Percentiles rank a stretch among this genome's conserved stretches.
Conservation (phyloP, 2,888 invertebrate genomes). For the Sphecodes monilicornis region DNA sequence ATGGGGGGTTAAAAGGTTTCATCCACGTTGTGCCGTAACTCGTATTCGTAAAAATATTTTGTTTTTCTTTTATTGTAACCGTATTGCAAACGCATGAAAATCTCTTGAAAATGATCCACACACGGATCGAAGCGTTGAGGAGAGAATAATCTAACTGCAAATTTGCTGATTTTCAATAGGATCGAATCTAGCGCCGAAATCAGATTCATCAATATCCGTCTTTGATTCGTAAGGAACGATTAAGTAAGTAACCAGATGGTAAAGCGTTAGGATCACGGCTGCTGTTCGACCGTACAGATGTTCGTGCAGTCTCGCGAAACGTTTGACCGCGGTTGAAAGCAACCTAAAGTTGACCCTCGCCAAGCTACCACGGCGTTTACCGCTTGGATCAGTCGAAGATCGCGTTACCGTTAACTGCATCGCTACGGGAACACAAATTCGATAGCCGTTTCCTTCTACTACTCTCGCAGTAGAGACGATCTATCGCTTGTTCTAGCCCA, state of each 20-base stretch:
- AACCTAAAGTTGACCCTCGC: constrained; percentile 81
- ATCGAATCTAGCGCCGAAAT: too few relatives aligned
- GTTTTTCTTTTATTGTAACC: too few relatives aligned
- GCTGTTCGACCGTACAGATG: background rate
- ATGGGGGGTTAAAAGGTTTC: too few relatives aligned
- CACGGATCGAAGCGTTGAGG: too few relatives aligned
- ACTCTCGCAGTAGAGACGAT: background rate
- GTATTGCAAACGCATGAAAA: too few relatives aligned
- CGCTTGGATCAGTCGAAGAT: constrained; percentile 71
- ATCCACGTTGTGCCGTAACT: too few relatives aligned
- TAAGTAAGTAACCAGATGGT: background rate
- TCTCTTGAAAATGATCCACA: too few relatives aligned
- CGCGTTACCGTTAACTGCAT: constrained; percentile 79
- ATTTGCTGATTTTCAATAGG: too few relatives aligned
- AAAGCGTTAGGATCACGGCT: background rate
- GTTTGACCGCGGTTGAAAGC: background rate
- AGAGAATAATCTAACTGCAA: too few relatives aligned
- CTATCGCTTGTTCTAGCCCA: background rate
- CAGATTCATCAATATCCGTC: too few relatives aligned
- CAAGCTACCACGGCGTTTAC: constrained; percentile 79
- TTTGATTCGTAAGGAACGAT: background rate
- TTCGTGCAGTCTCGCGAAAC: background rate
- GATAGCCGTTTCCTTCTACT: background rate
- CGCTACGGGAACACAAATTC: constrained; percentile 41
- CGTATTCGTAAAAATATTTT: too few relatives aligned